These are phyloP conservation scores for Drosophila chauvacae DNA, from an alignment of 1,140 invertebrate species.

Conservation along the genomic window DNA sequence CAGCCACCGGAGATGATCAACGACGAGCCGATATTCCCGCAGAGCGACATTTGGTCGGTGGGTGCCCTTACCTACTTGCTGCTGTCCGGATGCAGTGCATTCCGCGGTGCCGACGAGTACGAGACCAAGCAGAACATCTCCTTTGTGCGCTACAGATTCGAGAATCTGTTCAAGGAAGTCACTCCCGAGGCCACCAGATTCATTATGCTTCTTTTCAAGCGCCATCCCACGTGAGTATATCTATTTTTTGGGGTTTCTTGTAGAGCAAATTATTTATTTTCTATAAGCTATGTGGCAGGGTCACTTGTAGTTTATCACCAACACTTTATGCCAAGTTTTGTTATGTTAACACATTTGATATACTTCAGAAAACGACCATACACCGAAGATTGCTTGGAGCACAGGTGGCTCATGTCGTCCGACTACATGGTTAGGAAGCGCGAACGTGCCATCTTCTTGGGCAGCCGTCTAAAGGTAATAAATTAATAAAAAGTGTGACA, in stretches of 20 bases:
- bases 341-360: background rate
- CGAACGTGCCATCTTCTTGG: conserved; percentile 93
- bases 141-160: conserved; percentile 97
- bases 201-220: conserved; percentile 97
- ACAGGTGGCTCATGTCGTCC: conserved; percentile 96
- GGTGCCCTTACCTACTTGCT: conserved; percentile 97
- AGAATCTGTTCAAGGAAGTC: conserved; percentile 96
- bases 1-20: conserved; percentile 96
- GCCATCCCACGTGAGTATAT: conserved; percentile 91
- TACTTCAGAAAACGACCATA: conserved; percentile 93
- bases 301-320: background rate
- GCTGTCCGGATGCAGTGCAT: conserved; percentile 96
- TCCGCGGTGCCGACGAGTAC: conserved; percentile 91
- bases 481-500: background rate
- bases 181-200: conserved; percentile 97
- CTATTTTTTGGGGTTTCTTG: too few species aligned
- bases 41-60: conserved; percentile 98
- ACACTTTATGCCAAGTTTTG: background rate
- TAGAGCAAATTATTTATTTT: too few species aligned
- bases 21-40: conserved; percentile 93
- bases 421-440: conserved; percentile 97
- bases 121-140: conserved; percentile 96
- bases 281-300: background rate
- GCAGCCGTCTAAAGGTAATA: conserved; percentile 90
- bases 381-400: conserved; percentile 96